Percentiles rank a stretch among this genome's conserved stretches.
Evolutionary conservation across 2,113 vertebrate species (phyloP).

Genomic region (Thinocorus orbignyianus): DNA sequence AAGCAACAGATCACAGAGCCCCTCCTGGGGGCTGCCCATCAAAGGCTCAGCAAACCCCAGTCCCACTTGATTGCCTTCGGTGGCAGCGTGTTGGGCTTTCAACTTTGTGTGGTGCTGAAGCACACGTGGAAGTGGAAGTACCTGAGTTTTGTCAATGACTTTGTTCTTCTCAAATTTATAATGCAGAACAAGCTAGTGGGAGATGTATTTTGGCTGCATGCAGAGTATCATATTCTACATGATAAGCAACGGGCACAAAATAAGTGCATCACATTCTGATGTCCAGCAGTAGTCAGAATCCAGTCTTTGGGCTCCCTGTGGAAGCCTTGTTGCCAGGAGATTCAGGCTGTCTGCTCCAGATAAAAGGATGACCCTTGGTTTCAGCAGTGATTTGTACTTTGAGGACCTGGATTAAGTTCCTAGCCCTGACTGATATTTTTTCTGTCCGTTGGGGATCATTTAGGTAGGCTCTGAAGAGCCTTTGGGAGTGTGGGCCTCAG

Average conservation of each 20-base stretch:
- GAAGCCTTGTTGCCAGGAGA: neutral
- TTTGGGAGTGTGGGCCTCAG: neutral
- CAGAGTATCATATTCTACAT: neutral
- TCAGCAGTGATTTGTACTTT: neutral
- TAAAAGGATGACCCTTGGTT: neutral
- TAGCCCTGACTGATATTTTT: neutral
- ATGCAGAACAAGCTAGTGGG: neutral
- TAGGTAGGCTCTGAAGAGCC: neutral
- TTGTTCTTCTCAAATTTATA: neutral
- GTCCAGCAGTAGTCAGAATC: neutral
- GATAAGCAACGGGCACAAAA: neutral
- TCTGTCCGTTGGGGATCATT: neutral
- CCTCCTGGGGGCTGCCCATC: neutral
- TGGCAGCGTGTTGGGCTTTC: neutral
- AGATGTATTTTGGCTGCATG: neutral
- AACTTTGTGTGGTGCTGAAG: neutral
- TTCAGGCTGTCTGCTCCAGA: neutral
- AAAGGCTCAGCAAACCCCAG: neutral
- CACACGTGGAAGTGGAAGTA: neutral
- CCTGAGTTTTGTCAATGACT: neutral
- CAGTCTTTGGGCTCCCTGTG: neutral
- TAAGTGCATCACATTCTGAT: neutral
- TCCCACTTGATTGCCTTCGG: neutral
- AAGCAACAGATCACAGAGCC: neutral
- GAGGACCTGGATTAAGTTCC: neutral